A percentile compares a stretch with the other conserved stretches of the same genome.
Conservation (phyloP, 2,888 invertebrate genomes). For the Pomacea canaliculata region DNA sequence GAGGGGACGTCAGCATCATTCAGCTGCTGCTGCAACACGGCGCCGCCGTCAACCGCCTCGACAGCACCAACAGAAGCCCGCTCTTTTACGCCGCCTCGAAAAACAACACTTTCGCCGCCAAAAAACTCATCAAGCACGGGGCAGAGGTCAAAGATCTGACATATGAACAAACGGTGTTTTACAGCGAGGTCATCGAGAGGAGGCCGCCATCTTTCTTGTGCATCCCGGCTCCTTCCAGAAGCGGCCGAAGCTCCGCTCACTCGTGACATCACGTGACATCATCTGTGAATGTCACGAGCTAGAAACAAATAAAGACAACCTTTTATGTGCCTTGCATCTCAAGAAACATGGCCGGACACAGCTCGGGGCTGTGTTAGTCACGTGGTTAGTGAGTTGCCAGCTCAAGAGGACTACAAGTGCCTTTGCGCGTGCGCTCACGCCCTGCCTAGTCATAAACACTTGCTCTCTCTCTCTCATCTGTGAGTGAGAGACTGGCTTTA, state of each 20-base stretch:
- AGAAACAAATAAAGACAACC: too few species aligned
- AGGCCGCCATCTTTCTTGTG: conserved; percentile 28
- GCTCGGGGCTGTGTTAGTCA: too few species aligned
- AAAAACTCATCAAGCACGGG: conserved; percentile 53
- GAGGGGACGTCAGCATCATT: conserved; percentile 58
- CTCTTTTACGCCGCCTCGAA: conserved; percentile 51
- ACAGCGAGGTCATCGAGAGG: conserved; percentile 25
- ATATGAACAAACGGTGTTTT: conserved; percentile 30
- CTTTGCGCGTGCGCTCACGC: too few species aligned
- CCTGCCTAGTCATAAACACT: too few species aligned
- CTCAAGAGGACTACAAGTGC: too few species aligned
- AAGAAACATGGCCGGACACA: too few species aligned
- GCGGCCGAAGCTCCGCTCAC: background rate
- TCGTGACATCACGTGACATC: too few species aligned
- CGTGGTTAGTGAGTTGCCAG: too few species aligned
- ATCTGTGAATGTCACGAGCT: too few species aligned
- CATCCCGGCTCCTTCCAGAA: conserved; percentile 21
- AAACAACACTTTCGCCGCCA: conserved; percentile 51
- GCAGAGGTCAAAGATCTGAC: conserved; percentile 43
- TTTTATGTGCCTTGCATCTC: too few species aligned
- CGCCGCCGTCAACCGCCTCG: conserved; percentile 45
- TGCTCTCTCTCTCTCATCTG: too few species aligned
- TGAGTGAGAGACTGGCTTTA: too few species aligned
- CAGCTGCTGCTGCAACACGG: conserved; percentile 50
- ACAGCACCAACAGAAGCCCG: conserved; percentile 44